Base-by-base conservation (phyloP, 2,888 invertebrate genomes). In the Ennomos quercinarius region DNA sequence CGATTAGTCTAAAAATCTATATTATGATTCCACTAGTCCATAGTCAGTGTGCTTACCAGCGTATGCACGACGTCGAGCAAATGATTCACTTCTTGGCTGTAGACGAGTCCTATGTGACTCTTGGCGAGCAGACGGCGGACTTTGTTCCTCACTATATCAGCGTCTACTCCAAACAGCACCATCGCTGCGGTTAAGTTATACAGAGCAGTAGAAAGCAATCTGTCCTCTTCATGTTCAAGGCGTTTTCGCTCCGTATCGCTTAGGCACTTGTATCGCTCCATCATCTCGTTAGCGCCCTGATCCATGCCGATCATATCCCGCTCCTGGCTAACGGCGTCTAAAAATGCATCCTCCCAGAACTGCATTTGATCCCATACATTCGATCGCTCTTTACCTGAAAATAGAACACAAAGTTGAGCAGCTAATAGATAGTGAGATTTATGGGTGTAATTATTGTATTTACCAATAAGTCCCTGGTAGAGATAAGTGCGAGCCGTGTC, bases 291-390 rank as follows among this genome's bases (percentile, higher is more conserved):
- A 38, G 99, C 98, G 13, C 99, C 99, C 84, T 99, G 99, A 93
- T 99, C 99, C 99, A 99, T 99, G 54, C 99, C 99, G 71, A 99
- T 97, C 95, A 99, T 98, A 80, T 99, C 99, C 17, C 99, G 94
- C 83, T 99, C 99, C 86, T 99, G 99, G 43, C 96, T 95, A 1
- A 99, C 99, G 0, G 99, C 99, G 89, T 99, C 99, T 56, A 99
- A 93, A 82, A 99, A 99, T 0, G 98, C 97, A 83, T 99, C 99
- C 84, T 99, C 99, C 99, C 99, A 99, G 89, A 99, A 99, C 80
- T 98, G 98, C 97, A 98, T 98, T 93, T 99, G 98, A 87, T 99
- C 99, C 99, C 99, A 99, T 36, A 99, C 89, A 56, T 95, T 94
- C 2, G 97, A 96, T 68, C 98, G 89, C 66, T 98, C 97, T 85